Percentiles rank a stretch among this genome's conserved stretches.
These are phyloP conservation scores for Chlorospingus semifuscus DNA, from an alignment of 2,797 vertebrate species.

Conservation along the genomic window DNA sequence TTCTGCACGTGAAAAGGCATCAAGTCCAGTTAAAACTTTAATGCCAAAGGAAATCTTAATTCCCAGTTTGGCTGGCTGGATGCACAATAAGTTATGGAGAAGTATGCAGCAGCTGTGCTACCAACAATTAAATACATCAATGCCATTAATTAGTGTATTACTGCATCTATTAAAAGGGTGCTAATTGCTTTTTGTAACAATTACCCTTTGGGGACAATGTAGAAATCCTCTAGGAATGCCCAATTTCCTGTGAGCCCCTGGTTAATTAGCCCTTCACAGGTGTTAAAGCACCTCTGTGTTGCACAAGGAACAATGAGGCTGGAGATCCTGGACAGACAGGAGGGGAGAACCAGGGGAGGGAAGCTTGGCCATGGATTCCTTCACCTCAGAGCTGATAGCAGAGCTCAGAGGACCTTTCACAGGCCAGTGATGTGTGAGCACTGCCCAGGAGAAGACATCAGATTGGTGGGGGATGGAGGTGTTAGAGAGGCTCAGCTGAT, in stretches of 20 bases:
- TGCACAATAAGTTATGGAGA: background rate
- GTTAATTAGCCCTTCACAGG: background rate
- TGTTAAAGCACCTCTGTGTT: background rate
- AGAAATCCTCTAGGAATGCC: slow-evolving; percentile 42
- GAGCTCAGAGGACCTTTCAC: background rate
- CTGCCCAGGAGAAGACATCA: background rate
- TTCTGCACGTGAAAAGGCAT: background rate
- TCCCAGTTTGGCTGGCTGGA: background rate
- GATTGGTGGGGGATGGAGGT: background rate
- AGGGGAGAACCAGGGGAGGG: background rate
- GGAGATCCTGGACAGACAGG: background rate
- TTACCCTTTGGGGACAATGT: background rate
- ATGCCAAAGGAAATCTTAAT: background rate
- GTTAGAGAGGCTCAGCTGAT: background rate
- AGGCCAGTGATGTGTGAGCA: background rate
- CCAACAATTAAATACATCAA: slow-evolving; percentile 14
- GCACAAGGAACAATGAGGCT: background rate
- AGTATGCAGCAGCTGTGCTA: background rate
- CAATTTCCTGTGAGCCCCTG: slow-evolving; percentile 36
- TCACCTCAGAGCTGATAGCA: background rate
- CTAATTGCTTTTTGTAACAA: slow-evolving; percentile 46
- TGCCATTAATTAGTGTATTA: slow-evolving; percentile 30
- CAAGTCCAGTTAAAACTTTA: background rate
- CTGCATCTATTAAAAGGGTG: slow-evolving; percentile 27
- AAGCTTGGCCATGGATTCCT: background rate